These are phyloP conservation scores for Puffinus mauretanicus DNA, from an alignment of 2,113 vertebrate genomes.

Conservation along the genomic window DNA sequence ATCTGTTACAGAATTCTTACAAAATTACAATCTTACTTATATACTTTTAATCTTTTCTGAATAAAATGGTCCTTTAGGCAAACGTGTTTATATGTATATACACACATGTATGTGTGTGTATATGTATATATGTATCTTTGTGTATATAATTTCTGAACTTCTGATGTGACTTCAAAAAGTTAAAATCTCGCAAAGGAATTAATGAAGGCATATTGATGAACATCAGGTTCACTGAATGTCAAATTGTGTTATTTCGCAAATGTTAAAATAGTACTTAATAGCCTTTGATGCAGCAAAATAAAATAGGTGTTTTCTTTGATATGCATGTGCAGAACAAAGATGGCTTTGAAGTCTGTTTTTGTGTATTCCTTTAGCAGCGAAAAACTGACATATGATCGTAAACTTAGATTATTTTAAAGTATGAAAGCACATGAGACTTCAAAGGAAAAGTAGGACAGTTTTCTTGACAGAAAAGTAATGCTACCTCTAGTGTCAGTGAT, in stretches of 20 bases:
- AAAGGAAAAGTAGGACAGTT: slow-evolving; percentile 54
- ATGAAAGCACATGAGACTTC: slow-evolving; percentile 15
- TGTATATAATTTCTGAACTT: slow-evolving; percentile 62
- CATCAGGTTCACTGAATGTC: slow-evolving; percentile 69
- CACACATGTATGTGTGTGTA: not conserved
- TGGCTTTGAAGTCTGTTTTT: slow-evolving; percentile 51
- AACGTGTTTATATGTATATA: not conserved
- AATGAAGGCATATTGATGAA: slow-evolving; percentile 71
- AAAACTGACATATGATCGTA: slow-evolving; percentile 18
- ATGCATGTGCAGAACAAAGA: slow-evolving; percentile 51
- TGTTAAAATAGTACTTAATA: slow-evolving; percentile 74
- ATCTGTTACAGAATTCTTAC: not conserved
- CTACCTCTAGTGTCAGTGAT: not conserved
- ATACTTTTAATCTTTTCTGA: slow-evolving; percentile 39
- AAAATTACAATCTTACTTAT: not conserved
- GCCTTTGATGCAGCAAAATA: slow-evolving; percentile 76
- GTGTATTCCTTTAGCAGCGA: slow-evolving; percentile 11
- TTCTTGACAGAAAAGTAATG: not conserved
- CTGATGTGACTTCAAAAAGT: slow-evolving; percentile 80
- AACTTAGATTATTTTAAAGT: slow-evolving; percentile 27
- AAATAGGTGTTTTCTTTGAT: slow-evolving; percentile 73
- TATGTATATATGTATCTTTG: not conserved
- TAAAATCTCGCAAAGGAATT: slow-evolving; percentile 56
- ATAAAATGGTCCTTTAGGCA: slow-evolving; percentile 66
- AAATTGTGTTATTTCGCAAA: slow-evolving; percentile 72